Percentiles rank a stretch among this genome's conserved stretches.
These are phyloP conservation scores for Ceyx margarethae DNA, from an alignment of 2,113 vertebrate genomes.

Conservation along the genomic window DNA sequence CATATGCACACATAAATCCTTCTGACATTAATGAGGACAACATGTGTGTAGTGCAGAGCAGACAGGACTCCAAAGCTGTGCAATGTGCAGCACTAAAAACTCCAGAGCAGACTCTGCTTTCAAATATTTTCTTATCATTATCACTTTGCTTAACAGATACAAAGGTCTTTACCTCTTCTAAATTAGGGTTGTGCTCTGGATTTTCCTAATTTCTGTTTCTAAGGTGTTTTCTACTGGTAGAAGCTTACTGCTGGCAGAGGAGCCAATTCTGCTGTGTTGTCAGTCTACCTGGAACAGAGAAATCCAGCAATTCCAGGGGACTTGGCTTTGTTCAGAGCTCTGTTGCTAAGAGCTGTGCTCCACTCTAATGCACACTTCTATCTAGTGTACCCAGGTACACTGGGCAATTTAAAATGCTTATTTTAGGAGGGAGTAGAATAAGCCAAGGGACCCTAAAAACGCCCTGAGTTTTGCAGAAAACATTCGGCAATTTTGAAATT, in stretches of 20 bases:
- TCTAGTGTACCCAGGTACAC: neutral
- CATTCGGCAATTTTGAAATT: neutral
- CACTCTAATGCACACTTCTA: neutral
- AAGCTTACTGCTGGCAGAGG: neutral
- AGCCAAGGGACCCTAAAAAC: neutral
- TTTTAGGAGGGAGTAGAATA: neutral
- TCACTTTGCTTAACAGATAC: neutral
- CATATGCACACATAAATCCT: constrained; percentile 33
- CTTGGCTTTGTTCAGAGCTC: neutral
- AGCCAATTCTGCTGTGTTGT: neutral
- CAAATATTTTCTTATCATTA: neutral
- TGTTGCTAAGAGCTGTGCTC: neutral
- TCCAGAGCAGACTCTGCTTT: neutral
- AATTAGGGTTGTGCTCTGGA: neutral
- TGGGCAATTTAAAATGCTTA: neutral
- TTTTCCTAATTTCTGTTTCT: neutral
- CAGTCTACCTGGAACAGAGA: neutral
- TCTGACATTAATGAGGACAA: constrained; percentile 35
- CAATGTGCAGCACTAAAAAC: neutral
- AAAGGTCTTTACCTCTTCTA: neutral
- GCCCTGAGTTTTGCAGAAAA: neutral
- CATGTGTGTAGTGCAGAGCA: neutral
- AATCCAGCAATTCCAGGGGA: neutral
- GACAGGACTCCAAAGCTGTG: neutral
- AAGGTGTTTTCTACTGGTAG: neutral